Evolutionary conservation across 53 echinoderm and acorn worm species (phyloP), one percentile per base, ranked within the genome.

Genomic region (Crossaster papposus): DNA sequence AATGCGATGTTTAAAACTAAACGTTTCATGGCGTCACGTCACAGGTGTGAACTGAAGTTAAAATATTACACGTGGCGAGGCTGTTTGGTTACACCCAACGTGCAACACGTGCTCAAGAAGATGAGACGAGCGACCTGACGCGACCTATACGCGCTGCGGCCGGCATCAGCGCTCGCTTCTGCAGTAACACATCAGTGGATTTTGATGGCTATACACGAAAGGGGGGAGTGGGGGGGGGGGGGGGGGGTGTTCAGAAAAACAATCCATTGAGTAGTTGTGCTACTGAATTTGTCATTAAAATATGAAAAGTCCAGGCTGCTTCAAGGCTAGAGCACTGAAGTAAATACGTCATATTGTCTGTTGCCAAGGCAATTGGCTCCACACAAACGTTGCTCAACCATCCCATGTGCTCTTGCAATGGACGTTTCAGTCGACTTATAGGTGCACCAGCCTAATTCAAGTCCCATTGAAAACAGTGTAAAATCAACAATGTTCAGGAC

Each of bases 61-160:
- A 44, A 73, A 85, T 85, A 85, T 85, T 10, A 44, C 58, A 34
- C 30, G 34, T 74, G 72, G n/a, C 37, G 51, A 11, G 30, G 17
- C 58, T 72, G 30, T 26, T 54, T 85, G 30, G 52, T 71, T 63
- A 76, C 55, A 77, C 87, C 87, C 77, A 77, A 37, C 77, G 33
- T 35, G 36, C 77, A 87, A 77, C 87, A 87, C 87, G 87, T 87
- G 87, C 62, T 76, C 29, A 87, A 87, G 77, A 87, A 87, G 77
- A 87, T 58, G 87, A 63, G 87, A 30, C 31, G 14, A 76, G 33
- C 32, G 87, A 87, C 87, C 87, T 77, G 65, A 26, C 36, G 58
- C 63, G 77, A 87, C 75, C 73, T 32, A 33, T 14, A 14, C 75
- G 14, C 36, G n/a, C n/a, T n/a, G n/a, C n/a, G n/a, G n/a, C 15